phyloP scores from a whole-genome alignment of 2,797 vertebrate genomes.

The Tamandua tetradactyla region DNA sequence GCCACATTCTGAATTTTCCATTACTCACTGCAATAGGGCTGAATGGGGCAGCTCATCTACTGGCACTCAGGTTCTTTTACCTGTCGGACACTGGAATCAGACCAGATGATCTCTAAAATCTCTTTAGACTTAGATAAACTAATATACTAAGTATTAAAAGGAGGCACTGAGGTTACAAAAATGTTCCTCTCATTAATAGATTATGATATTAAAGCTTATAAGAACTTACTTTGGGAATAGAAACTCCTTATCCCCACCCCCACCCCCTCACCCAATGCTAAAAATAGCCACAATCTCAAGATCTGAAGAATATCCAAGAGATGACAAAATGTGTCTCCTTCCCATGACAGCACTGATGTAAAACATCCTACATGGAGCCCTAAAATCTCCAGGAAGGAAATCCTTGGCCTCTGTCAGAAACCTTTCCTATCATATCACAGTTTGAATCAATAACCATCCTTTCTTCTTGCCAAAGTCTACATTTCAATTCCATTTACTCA shows the following conservation, averaged over 20 bases:
- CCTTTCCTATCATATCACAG: background rate
- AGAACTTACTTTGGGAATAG: background rate
- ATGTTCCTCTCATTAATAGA: background rate
- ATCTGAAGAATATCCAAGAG: background rate
- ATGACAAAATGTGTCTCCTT: background rate
- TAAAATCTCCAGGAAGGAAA: constrained; percentile 13
- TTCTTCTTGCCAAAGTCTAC: background rate
- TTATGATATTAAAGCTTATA: background rate
- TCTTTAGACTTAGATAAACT: background rate
- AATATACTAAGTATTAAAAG: background rate
- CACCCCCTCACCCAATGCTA: too few relatives aligned
- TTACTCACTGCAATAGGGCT: background rate
- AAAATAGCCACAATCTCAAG: background rate
- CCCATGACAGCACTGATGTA: background rate
- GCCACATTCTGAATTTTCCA: background rate
- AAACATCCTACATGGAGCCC: background rate
- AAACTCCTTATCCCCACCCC: background rate
- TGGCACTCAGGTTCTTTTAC: background rate
- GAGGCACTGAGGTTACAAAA: background rate
- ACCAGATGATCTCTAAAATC: background rate
- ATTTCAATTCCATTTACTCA: background rate
- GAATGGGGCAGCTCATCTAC: too few relatives aligned
- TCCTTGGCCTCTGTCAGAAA: background rate
- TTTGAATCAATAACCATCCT: background rate
- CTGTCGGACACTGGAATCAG: background rate